Percentiles rank a stretch among this genome's conserved stretches.
Evolutionary conservation across 30 jellyfish, hydroid and myxozoan genomes (phyloP).

Genomic region (Cassiopea andromeda): DNA sequence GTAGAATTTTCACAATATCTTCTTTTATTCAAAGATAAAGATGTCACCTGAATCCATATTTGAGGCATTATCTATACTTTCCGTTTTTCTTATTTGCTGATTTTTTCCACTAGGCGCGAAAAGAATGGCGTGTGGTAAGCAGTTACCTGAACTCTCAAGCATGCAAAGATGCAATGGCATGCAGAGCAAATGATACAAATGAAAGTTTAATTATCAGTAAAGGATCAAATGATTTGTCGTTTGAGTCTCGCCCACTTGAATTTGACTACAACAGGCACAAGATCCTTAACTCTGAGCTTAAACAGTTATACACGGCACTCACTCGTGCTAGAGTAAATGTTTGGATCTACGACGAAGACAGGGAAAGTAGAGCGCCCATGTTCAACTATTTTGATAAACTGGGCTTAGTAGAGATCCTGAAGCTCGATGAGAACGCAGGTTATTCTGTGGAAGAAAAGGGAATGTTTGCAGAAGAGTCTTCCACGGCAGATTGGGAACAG

Average conservation of each 20-base stretch:
- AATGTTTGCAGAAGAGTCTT: slow-evolving; percentile 65
- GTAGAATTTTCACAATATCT: no score
- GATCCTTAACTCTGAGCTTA: slow-evolving; percentile 82
- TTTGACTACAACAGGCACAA: slow-evolving; percentile 86
- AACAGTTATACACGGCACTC: slow-evolving; percentile 87
- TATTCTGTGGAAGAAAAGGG: slow-evolving; percentile 14
- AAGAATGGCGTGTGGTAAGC: slow-evolving; percentile 88
- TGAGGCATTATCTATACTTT: no score
- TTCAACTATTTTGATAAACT: slow-evolving; percentile 57
- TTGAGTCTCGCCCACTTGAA: slow-evolving; percentile 65
- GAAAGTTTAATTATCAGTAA: slow-evolving; percentile 21
- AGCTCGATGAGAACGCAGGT: slow-evolving; percentile 42
- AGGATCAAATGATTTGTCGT: slow-evolving; percentile 28
- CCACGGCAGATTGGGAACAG: slow-evolving; percentile 71
- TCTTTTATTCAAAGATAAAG: no score
- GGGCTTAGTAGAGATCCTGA: slow-evolving; percentile 62
- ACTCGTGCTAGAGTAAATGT: slow-evolving; percentile 93
- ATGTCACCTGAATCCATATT: no score
- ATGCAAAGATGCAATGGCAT: slow-evolving; percentile 3
- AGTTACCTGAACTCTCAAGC: slow-evolving; percentile 10
- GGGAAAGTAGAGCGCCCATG: slow-evolving; percentile 81
- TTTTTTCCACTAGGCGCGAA: slow-evolving; percentile 54
- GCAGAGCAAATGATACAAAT: not conserved
- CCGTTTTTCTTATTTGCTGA: not conserved
- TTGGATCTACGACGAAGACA: slow-evolving; percentile 91